Base-by-base conservation (phyloP, 2,888 invertebrate species). In the Acronicta alni region DNA sequence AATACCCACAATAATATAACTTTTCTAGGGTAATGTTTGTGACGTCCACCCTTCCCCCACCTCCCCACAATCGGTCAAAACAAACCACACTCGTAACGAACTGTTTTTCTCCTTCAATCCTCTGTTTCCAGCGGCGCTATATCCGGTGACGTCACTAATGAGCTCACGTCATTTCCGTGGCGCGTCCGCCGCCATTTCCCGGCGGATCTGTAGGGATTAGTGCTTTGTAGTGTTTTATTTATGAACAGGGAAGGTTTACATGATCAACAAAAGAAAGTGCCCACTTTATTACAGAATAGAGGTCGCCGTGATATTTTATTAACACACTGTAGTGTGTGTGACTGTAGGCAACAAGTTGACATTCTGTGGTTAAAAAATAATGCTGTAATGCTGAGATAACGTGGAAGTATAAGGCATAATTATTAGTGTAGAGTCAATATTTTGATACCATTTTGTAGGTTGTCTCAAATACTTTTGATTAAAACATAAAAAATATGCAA, bases 71-170 rank as follows among this genome's bases (percentile, higher is more conserved):
- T 23, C 32, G 46, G 41, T 39, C 41, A 41, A 15, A 30, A 39
- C 30, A 46, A 14, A 20, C 20, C 16, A 12, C 47, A 10, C 32
- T 47, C 14, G 32, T 46, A 39, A 32, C 17, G 41, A 38, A 16
- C 47, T 20, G 23, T 45, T 49, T 60, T 45, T 57, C 58, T 58
- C 15, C 10, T 39, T 15, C 30, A 3, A 23, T 32, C 42, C 42
- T 12, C 52, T 41, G 59, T 48, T 51, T 61, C 57, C 60, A 42
- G 46, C 42, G 62, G 55, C 23, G 12, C 43, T 16, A 35, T 42
- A 17, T 41, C 30, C 42, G 48, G 43, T 65, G 60, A 57, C 56
- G 65, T 62, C 68, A 54, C 42, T 65, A 68, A 68, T 65, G 65
- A 68, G 65, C 44, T 65, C 37, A 65, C 57, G 57, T 47, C 58